A percentile compares a stretch with the other conserved stretches of the same genome.
Evolutionary conservation across 2,797 vertebrate genomes (phyloP).

Genomic region (Lutra lutra): DNA sequence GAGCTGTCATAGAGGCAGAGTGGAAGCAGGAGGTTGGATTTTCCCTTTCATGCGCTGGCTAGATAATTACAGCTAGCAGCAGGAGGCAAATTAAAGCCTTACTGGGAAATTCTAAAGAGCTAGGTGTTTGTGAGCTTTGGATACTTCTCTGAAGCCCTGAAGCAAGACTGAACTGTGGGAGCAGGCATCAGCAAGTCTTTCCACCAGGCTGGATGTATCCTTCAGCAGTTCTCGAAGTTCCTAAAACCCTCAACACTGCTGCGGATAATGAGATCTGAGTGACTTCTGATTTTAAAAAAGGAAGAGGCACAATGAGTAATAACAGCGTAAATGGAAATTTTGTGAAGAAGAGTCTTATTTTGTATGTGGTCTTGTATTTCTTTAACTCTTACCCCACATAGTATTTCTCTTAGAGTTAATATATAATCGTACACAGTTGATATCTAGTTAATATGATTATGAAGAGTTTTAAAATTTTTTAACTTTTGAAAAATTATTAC

Average conservation of each 20-base stretch:
- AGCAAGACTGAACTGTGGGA: conserved; percentile 58
- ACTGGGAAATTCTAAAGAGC: conserved; percentile 55
- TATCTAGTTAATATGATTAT: conserved; percentile 16
- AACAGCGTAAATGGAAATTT: background rate
- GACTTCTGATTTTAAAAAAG: conserved; percentile 31
- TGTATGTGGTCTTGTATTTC: background rate
- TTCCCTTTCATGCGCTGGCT: conserved; percentile 37
- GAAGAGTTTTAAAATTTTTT: background rate
- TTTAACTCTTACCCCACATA: conserved; percentile 10
- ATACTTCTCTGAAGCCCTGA: conserved; percentile 65
- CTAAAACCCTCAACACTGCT: background rate
- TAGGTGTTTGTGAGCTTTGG: conserved; percentile 64
- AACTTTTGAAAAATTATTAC: background rate
- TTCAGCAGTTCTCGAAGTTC: conserved; percentile 6
- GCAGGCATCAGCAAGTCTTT: conserved; percentile 10
- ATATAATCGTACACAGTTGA: background rate
- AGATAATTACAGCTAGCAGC: conserved; percentile 74
- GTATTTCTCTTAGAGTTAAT: background rate
- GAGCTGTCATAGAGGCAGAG: background rate
- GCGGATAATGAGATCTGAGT: background rate
- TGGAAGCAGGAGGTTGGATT: conserved; percentile 36
- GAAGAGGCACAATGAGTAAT: background rate
- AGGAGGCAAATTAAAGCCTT: conserved; percentile 76
- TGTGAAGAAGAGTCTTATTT: background rate
- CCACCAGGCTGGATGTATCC: background rate